Evolutionary conservation across 1,140 invertebrate species (phyloP).

Genomic region (Hylaeus volcanicus): DNA sequence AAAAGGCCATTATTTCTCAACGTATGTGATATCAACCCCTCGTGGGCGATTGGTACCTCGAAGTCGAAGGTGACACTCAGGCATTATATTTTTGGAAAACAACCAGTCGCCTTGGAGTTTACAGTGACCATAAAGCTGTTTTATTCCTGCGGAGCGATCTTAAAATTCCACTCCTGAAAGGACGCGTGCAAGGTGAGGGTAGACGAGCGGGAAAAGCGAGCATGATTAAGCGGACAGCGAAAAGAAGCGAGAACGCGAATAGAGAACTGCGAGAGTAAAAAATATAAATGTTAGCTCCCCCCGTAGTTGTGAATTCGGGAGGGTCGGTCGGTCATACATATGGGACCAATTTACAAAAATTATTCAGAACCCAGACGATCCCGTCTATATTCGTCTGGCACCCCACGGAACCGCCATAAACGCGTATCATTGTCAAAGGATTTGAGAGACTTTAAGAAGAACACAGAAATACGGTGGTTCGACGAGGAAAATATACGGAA

Average conservation of each 20-base stretch:
- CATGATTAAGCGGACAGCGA: constrained; percentile 24
- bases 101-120: constrained; percentile 53
- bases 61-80: constrained; percentile 36
- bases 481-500: too few species aligned
- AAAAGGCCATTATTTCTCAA: too few species aligned
- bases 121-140: constrained; percentile 70
- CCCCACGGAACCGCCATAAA: constrained; percentile 64
- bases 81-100: constrained; percentile 65
- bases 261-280: constrained; percentile 45
- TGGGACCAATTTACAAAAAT: constrained; percentile 80
- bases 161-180: constrained; percentile 73
- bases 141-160: constrained; percentile 72
- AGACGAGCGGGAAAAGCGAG: constrained; percentile 37
- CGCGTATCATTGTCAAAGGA: constrained; percentile 76
- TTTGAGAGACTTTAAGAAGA: constrained; percentile 70
- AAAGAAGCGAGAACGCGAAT: constrained; percentile 47
- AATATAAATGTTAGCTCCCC: constrained; percentile 50
- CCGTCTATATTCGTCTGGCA: constrained; percentile 46
- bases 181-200: constrained; percentile 29
- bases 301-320: constrained; percentile 74
- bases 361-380: constrained; percentile 72
- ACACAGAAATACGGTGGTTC: neutral
- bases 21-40: too few species aligned
- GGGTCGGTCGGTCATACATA: constrained; percentile 75
- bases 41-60: constrained; percentile 18